Evolutionary conservation across 2,888 invertebrate genomes (phyloP).

Genomic region (Holacanthella duospinosa): DNA sequence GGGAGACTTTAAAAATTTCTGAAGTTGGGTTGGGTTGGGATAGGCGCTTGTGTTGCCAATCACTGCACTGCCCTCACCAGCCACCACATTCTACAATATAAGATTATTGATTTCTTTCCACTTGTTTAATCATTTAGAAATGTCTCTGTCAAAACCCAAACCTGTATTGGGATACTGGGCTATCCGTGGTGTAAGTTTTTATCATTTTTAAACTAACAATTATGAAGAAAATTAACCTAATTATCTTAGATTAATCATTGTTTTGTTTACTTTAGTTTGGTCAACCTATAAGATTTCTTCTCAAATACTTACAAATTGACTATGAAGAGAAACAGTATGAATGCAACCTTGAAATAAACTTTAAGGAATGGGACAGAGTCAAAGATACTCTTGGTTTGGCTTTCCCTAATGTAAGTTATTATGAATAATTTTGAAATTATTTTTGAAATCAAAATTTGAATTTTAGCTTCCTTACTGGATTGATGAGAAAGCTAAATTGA

Average conservation of each 20-base stretch:
- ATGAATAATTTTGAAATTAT: neutral
- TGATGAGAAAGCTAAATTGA: conserved; percentile 42
- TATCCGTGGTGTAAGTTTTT: conserved; percentile 9
- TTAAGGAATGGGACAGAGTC: conserved; percentile 40
- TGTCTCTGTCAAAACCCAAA: conserved; percentile 4
- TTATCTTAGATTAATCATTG: too few species aligned
- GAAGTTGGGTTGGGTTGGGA: too few species aligned
- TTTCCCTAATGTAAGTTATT: conserved; percentile 41
- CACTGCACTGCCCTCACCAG: too few species aligned
- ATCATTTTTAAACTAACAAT: neutral
- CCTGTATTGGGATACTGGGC: conserved; percentile 6
- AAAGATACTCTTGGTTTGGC: conserved; percentile 38
- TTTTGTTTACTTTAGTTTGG: too few species aligned
- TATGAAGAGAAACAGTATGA: conserved; percentile 7
- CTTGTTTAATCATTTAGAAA: too few species aligned
- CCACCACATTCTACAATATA: too few species aligned
- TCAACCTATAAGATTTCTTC: conserved; percentile 6
- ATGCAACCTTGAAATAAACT: neutral
- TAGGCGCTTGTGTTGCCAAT: too few species aligned
- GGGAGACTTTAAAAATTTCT: too few species aligned
- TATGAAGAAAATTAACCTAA: neutral
- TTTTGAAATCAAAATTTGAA: neutral
- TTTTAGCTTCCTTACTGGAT: conserved; percentile 42
- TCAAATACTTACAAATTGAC: conserved; percentile 1
- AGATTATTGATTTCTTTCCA: too few species aligned